Conservation (phyloP, 2,888 invertebrate species). For the Coleophora deauratella region DNA sequence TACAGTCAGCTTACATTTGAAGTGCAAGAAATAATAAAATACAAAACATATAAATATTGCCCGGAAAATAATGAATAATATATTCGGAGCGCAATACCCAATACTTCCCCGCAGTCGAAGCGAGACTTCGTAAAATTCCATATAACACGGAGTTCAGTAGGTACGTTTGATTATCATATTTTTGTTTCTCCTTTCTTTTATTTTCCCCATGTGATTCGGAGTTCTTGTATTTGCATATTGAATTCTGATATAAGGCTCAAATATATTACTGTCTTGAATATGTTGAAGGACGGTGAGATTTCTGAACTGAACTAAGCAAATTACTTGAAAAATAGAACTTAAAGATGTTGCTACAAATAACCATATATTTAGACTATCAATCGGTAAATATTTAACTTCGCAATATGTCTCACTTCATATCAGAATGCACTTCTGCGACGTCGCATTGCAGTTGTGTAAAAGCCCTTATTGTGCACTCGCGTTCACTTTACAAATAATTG, state of each 20-base stretch:
- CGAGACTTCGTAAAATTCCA: constrained; percentile 30
- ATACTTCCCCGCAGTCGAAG: constrained; percentile 20
- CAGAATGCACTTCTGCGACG: too few relatives aligned
- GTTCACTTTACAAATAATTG: too few relatives aligned
- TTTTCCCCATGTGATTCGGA: constrained; percentile 61
- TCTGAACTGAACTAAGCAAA: too few relatives aligned
- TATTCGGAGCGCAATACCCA: not conserved
- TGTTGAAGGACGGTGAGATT: constrained; percentile 35
- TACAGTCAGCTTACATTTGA: too few relatives aligned
- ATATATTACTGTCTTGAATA: constrained; percentile 53
- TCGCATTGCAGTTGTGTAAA: too few relatives aligned
- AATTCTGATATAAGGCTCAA: constrained; percentile 59
- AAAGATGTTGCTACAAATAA: too few relatives aligned
- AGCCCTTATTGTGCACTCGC: too few relatives aligned
- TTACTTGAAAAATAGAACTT: too few relatives aligned
- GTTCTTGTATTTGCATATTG: constrained; percentile 60
- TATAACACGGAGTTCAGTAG: constrained; percentile 41
- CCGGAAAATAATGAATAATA: constrained; percentile 9
- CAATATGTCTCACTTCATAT: too few relatives aligned
- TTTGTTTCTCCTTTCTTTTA: constrained; percentile 52
- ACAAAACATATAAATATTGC: not conserved
- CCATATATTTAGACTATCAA: too few relatives aligned
- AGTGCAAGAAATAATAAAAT: not conserved
- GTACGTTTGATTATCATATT: constrained; percentile 67
- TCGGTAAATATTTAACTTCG: constrained; percentile 5